Conservation (phyloP, 30 jellyfish, hydroid and myxozoan genomes). For the Sanderia malayensis region DNA sequence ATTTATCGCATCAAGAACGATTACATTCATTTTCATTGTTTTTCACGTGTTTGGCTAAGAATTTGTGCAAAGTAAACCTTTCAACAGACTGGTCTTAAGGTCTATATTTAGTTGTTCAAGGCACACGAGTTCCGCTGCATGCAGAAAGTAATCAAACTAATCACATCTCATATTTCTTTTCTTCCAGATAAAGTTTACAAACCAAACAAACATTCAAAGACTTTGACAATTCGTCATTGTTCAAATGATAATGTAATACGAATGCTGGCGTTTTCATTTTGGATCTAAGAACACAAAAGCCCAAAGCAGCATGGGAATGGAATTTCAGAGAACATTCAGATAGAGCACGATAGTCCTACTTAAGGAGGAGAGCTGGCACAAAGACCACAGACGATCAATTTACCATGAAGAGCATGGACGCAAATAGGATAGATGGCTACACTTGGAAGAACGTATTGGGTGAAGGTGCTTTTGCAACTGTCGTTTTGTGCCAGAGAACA, state of each 20-base stretch:
- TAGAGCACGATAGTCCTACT: too few species aligned
- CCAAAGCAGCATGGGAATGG: slow-evolving; percentile 9
- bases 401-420: slow-evolving; percentile 59
- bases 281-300: not conserved
- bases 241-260: not conserved
- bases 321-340: not conserved
- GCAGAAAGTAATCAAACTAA: too few species aligned
- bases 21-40: too few species aligned
- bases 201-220: not conserved
- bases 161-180: not conserved
- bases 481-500: slow-evolving; percentile 37
- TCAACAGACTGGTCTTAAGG: too few species aligned
- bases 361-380: too few species aligned
- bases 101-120: too few species aligned
- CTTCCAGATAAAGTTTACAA: not conserved
- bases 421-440: slow-evolving; percentile 23
- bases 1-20: too few species aligned
- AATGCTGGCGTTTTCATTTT: slow-evolving; percentile 5
- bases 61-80: too few species aligned
- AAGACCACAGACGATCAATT: not conserved
- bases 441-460: slow-evolving; percentile 53
- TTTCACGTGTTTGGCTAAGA: too few species aligned
- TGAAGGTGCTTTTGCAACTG: slow-evolving; percentile 72
- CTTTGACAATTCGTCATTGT: not conserved
- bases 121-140: too few species aligned